Percentiles rank a stretch among this genome's conserved stretches.
These are phyloP conservation scores for Mus pahari DNA, from an alignment of 2,113 vertebrate genomes.

Conservation along the genomic window DNA sequence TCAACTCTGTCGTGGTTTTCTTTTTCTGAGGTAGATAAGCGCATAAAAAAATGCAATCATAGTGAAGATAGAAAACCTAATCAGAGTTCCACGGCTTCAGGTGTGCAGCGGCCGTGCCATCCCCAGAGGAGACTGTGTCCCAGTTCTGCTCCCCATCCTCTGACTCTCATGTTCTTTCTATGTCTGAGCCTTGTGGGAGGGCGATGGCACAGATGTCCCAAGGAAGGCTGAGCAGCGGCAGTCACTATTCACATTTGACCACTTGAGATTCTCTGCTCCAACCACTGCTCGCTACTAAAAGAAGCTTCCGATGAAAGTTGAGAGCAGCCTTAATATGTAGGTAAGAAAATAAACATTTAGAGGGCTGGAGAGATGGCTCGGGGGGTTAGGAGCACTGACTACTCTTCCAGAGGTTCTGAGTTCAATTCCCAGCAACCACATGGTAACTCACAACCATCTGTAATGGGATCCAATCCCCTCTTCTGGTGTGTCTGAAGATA, in stretches of 20 bases:
- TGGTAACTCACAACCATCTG: too few relatives aligned
- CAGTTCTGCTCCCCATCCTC: neutral
- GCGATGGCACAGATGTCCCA: neutral
- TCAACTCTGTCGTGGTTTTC: neutral
- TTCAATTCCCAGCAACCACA: too few relatives aligned
- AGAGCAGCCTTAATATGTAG: neutral
- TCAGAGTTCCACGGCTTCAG: conserved; percentile 1
- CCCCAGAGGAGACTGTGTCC: too few relatives aligned
- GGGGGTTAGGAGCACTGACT: too few relatives aligned
- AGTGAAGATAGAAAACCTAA: neutral
- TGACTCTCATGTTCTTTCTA: neutral
- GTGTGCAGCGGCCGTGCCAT: neutral
- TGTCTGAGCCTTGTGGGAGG: neutral
- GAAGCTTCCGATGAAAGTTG: neutral
- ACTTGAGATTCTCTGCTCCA: neutral
- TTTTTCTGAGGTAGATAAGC: neutral
- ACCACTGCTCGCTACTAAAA: neutral
- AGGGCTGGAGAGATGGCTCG: too few relatives aligned
- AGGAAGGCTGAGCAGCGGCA: neutral
- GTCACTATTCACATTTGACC: neutral
- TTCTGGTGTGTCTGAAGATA: too few relatives aligned
- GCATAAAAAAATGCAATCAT: neutral
- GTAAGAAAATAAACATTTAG: neutral
- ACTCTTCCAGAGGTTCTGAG: too few relatives aligned
- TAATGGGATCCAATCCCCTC: too few relatives aligned